Base-by-base conservation (phyloP, 2,113 vertebrate species). In the Steatornis caripensis region DNA sequence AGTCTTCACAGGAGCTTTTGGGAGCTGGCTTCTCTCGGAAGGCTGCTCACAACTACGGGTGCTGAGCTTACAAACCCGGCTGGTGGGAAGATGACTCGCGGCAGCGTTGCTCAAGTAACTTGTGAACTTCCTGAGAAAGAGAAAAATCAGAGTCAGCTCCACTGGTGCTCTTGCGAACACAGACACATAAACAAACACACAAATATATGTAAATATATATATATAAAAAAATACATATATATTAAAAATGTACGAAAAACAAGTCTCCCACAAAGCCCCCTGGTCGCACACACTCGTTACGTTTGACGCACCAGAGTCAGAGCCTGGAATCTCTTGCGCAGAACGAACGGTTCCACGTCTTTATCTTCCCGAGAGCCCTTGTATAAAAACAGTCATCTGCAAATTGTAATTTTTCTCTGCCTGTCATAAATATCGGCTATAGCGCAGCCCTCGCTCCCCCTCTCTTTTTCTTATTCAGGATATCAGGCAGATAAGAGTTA, bases 401-500 rank as follows among this genome's bases (percentile, higher is more conserved):
- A 97, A 97, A 97, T 87, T 78, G 94, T 85, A 97, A 97, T 98
- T 96, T 96, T 96, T 96, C 90, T 91, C 62, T 61, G 82, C 57
- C 84, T 97, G 97, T 97, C 97, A 98, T 94, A 98, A 98, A 97
- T 95, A 98, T 82, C 86, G 96, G 89, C 96, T 93, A 93, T 81
- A 95, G 91, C 13, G 4, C 80, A 92, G 61, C 86, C 57, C 68
- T 92, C 85, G 95, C 86, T 93, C 84, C 93, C 95, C 76, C 96
- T 96, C 95, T 96, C 95, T 96, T 94, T 69, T 95, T 94, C 97
- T 99, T 98, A 98, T 98, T 98, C 98, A 95, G 98, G 97, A 98
- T 98, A 97, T 97, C 97, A 98, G 98, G 98, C 98, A 98, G 99
- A 98, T 98, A 99, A 98, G 98, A 99, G 98, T 99, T 99, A 99